Conservation (phyloP, 2,888 invertebrate genomes). For the Drosophila suboccidentalis region DNA sequence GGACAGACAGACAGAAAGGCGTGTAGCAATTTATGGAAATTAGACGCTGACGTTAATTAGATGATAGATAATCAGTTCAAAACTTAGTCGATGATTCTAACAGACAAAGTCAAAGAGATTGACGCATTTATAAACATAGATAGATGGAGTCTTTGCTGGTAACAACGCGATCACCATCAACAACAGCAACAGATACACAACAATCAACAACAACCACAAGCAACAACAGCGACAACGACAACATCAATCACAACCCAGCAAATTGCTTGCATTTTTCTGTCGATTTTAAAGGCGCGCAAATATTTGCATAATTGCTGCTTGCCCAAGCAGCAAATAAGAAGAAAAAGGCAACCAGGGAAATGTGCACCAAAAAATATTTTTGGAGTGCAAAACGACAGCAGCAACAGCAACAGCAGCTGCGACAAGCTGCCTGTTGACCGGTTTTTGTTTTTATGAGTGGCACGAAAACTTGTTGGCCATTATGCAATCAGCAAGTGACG, state of each 20-base stretch:
- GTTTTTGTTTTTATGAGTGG: slow-evolving; percentile 42
- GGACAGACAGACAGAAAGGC: slow-evolving; percentile 51
- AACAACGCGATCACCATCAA: slow-evolving; percentile 19
- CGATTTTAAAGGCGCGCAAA: slow-evolving; percentile 68
- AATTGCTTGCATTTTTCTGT: slow-evolving; percentile 65
- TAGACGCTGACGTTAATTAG: slow-evolving; percentile 50
- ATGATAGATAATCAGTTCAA: slow-evolving; percentile 32
- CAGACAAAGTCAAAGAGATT: slow-evolving; percentile 9
- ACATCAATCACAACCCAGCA: slow-evolving; percentile 73
- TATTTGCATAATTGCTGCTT: slow-evolving; percentile 79
- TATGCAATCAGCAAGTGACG: slow-evolving; percentile 78
- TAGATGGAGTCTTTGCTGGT: slow-evolving; percentile 18
- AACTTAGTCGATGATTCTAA: slow-evolving; percentile 20
- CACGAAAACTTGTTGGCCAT: slow-evolving; percentile 45
- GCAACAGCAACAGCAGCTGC: slow-evolving; percentile 52
- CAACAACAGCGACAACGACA: slow-evolving; percentile 8
- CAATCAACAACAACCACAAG: slow-evolving; percentile 14
- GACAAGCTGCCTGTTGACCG: slow-evolving; percentile 56
- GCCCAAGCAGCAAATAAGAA: slow-evolving; percentile 55
- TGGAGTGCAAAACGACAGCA: slow-evolving; percentile 34
- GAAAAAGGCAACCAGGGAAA: slow-evolving; percentile 52
- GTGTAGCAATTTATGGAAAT: slow-evolving; percentile 55
- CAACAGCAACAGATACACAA: slow-evolving; percentile 16
- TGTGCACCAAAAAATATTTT: slow-evolving; percentile 64
- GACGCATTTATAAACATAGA: slow-evolving; percentile 17